A percentile compares a stretch with the other conserved stretches of the same genome.
phyloP scores from a whole-genome alignment of 1,140 invertebrate genomes.

The Drosophila takahashii region DNA sequence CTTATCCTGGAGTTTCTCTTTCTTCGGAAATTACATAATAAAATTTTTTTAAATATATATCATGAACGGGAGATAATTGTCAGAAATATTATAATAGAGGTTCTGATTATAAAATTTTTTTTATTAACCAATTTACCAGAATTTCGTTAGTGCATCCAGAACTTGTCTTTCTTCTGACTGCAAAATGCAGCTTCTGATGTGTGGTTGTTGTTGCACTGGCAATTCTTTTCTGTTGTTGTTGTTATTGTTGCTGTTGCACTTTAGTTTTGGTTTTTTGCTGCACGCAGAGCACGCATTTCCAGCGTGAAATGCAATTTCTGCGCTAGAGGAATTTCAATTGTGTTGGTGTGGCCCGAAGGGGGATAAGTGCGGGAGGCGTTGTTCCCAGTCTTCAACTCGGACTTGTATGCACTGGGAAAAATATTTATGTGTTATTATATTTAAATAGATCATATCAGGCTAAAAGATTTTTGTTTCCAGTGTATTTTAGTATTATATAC shows the following conservation, averaged over 20 bases:
- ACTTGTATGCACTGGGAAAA: conserved; percentile 9
- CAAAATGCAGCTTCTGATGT: conserved; percentile 17
- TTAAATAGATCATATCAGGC: no score
- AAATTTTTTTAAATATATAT: neutral
- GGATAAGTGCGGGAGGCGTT: conserved; percentile 20
- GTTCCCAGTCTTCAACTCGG: neutral
- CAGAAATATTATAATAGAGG: no score
- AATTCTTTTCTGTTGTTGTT: conserved; percentile 40
- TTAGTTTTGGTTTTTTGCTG: conserved; percentile 60
- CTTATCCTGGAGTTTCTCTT: neutral
- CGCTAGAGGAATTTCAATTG: conserved; percentile 83
- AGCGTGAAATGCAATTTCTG: conserved; percentile 85
- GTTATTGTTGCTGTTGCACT: conserved; percentile 37
- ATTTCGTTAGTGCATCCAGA: conserved; percentile 12
- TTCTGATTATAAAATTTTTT: neutral
- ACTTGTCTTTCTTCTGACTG: conserved; percentile 15
- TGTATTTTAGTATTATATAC: no score
- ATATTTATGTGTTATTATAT: neutral
- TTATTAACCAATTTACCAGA: neutral
- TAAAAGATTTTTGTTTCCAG: no score
- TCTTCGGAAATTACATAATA: neutral
- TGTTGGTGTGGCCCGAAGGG: conserved; percentile 69
- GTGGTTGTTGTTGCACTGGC: conserved; percentile 44
- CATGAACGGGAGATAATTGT: neutral
- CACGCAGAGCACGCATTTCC: conserved; percentile 85